phyloP scores from a whole-genome alignment of 2,888 invertebrate species.

The Drosophila quinaria region DNA sequence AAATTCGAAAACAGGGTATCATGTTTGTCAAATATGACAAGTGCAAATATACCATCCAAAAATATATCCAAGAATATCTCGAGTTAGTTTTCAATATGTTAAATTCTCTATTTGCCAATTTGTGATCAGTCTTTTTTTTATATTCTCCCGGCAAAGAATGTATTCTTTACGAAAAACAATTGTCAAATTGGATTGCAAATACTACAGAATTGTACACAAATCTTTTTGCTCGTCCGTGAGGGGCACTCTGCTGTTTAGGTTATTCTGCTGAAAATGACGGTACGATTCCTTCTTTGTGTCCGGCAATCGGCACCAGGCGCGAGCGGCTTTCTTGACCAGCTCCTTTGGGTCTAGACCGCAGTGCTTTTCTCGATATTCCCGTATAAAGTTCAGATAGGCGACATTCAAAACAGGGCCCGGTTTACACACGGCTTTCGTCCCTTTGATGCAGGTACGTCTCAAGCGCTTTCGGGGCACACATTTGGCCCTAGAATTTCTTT shows the following conservation, averaged over 20 bases:
- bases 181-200: background rate
- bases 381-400: constrained; percentile 55
- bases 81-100: background rate
- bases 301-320: constrained; percentile 49
- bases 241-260: background rate
- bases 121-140: background rate
- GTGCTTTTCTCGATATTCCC: constrained; percentile 40
- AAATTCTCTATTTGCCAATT: too few relatives aligned
- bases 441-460: background rate
- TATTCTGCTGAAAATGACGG: constrained; percentile 2
- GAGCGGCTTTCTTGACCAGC: constrained; percentile 44
- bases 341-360: constrained; percentile 46
- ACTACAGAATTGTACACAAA: constrained; percentile 1
- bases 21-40: background rate
- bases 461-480: background rate
- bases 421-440: background rate
- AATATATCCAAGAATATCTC: too few relatives aligned
- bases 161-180: background rate
- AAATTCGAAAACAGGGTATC: background rate
- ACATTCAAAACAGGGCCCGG: constrained; percentile 34
- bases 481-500: background rate
- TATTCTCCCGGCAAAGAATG: background rate
- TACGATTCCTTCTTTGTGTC: constrained; percentile 38
- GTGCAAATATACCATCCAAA: too few relatives aligned
- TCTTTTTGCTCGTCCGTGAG: background rate